phyloP scores from a whole-genome alignment of 2,888 invertebrate species.

The Thumatha senex region DNA sequence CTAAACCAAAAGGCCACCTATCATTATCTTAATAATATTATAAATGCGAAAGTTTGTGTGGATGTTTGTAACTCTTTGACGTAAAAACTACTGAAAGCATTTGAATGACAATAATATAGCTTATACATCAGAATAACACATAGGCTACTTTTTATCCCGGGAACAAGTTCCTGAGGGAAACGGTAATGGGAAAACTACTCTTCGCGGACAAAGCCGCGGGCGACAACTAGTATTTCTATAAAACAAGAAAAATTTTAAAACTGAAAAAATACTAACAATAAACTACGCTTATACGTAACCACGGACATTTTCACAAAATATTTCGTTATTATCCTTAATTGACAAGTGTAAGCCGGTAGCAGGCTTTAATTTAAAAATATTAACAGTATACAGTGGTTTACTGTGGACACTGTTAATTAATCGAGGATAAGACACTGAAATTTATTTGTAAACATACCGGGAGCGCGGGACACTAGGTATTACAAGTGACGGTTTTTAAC shows the following conservation, averaged over 20 bases:
- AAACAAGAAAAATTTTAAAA: not conserved
- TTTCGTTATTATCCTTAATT: not conserved
- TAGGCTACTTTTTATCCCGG: too few species aligned
- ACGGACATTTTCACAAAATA: not conserved
- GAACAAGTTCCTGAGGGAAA: too few species aligned
- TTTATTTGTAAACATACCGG: constrained; percentile 45
- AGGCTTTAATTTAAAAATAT: constrained; percentile 41
- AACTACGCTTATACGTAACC: not conserved
- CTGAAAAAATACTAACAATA: not conserved
- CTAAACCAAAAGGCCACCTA: too few species aligned
- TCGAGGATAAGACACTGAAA: constrained; percentile 48
- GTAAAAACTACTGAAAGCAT: too few species aligned
- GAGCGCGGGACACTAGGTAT: constrained; percentile 22
- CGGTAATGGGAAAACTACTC: too few species aligned
- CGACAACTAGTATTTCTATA: too few species aligned
- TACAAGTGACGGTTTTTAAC: constrained; percentile 46
- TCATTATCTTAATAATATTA: too few species aligned
- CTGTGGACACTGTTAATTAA: constrained; percentile 53
- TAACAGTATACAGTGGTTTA: constrained; percentile 40
- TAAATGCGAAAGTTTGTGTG: too few species aligned
- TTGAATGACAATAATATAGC: too few species aligned
- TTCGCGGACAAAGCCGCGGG: too few species aligned
- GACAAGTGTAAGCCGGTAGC: constrained; percentile 6
- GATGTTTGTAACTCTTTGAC: too few species aligned
- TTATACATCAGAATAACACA: too few species aligned